Percentiles rank a stretch among this genome's conserved stretches.
phyloP scores from a whole-genome alignment of 1,140 invertebrate genomes.

The Lepeophtheirus salmonis region DNA sequence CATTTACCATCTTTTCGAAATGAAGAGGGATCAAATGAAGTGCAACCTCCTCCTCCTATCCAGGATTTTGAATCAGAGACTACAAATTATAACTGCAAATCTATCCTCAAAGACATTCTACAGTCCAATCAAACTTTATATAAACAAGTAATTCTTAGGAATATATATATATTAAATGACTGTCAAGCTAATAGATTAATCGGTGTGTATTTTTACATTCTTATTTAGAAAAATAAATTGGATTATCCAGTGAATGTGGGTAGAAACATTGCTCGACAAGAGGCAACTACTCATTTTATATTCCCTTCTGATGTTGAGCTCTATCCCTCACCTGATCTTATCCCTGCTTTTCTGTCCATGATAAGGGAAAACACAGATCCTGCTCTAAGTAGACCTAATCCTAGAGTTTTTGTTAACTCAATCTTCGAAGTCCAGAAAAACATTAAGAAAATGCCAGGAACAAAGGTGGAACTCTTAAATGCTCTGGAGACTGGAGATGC shows the following conservation, averaged over 20 bases:
- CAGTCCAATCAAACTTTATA: not conserved
- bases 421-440: slow-evolving; percentile 63
- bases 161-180: too few species aligned
- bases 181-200: too few species aligned
- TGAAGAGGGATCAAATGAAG: not conserved
- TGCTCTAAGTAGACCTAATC: slow-evolving; percentile 28
- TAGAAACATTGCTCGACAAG: slow-evolving; percentile 59
- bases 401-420: slow-evolving; percentile 55
- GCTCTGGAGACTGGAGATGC: slow-evolving; percentile 54
- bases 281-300: slow-evolving; percentile 58
- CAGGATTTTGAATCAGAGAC: not conserved
- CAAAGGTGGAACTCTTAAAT: slow-evolving; percentile 48
- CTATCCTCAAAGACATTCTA: not conserved
- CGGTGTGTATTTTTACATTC: too few species aligned
- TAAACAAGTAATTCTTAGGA: not conserved
- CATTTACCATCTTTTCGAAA: slow-evolving; percentile 34
- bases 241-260: slow-evolving; percentile 73
- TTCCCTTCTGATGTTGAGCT: slow-evolving; percentile 70
- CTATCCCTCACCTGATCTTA: slow-evolving; percentile 37
- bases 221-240: slow-evolving; percentile 43
- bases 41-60: not conserved
- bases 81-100: not conserved
- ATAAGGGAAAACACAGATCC: slow-evolving; percentile 17
- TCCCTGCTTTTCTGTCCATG: slow-evolving; percentile 22
- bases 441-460: slow-evolving; percentile 39